Base-by-base conservation (phyloP, 1,140 invertebrate species). In the Coenobita brevimanus region DNA sequence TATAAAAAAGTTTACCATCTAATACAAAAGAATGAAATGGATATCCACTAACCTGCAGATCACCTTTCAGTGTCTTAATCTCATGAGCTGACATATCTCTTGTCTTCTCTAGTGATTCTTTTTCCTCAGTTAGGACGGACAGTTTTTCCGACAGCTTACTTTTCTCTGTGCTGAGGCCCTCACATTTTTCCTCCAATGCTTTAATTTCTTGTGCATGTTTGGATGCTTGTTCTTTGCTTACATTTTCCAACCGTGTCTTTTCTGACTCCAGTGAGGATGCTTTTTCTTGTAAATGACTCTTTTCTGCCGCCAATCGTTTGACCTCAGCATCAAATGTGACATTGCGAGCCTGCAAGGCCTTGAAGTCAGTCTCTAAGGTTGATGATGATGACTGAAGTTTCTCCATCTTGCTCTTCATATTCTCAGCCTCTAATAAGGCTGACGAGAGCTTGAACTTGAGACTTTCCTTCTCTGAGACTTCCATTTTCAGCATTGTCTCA, bases 281-380 rank as follows among this genome's bases (percentile, higher is more conserved):
- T 24, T 15, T 41, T 71, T 89, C 82, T 24, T 80, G 57, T 8
- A 89, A n/a, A 13, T 80, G 60, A 27, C 71, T 84, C 24, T 83
- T 84, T 33, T 89, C 82, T 21, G 54, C 57, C 4, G 81, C 82
- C 17, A 89, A n/a, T 30, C 75, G 43, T 30, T 89, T 76, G 2
- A 83, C 41, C 43, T 89, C 81, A 4, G 60, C 17, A 21, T 80
- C 81, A 27, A 79, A 33, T 30, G 38, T 79, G 30, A 30, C 38
- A 60, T 69, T 79, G 24, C 83, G 76, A 27, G 60, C 81, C 57
- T 80, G 60, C 13, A 21, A 36, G 33, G 88, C 76, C 36, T 89
- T 84, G 30, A 80, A 3, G 4, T 89, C 88, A 21, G 85, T 57
- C 10, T 81, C 85, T 27, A 81, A 21, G 30, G 76, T 57, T 3